Conservation (phyloP, 2,797 vertebrate species). For the Psittacula derbiana region DNA sequence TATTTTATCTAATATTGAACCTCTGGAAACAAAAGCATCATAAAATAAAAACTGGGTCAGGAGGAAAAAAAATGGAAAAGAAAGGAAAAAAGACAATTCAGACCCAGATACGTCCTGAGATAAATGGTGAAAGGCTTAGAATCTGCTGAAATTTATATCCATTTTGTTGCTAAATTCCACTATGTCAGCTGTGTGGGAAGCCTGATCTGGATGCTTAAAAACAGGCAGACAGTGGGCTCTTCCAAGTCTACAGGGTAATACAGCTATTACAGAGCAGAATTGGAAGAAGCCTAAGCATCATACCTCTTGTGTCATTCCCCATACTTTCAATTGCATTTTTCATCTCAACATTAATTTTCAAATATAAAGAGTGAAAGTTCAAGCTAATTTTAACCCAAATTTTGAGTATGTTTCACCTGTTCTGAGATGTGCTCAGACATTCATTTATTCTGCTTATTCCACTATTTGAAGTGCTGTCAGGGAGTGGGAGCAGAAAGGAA, state of each 20-base stretch:
- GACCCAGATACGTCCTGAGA: background rate
- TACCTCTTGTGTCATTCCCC: background rate
- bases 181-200: background rate
- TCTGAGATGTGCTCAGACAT: background rate
- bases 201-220: background rate
- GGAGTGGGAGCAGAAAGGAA: background rate
- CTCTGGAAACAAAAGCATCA: background rate
- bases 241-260: background rate
- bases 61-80: accelerated
- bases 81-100: background rate
- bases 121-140: background rate
- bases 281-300: background rate
- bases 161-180: background rate
- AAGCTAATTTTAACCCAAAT: background rate
- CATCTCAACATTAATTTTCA: background rate
- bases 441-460: background rate
- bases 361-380: background rate
- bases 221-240: background rate
- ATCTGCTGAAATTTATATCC: background rate
- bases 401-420: background rate
- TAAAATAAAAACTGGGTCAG: background rate
- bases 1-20: background rate
- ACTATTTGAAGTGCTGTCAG: background rate
- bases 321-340: background rate
- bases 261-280: background rate